Evolutionary conservation across 2,888 invertebrate genomes (phyloP).

Genomic region (Spilarctia lutea): DNA sequence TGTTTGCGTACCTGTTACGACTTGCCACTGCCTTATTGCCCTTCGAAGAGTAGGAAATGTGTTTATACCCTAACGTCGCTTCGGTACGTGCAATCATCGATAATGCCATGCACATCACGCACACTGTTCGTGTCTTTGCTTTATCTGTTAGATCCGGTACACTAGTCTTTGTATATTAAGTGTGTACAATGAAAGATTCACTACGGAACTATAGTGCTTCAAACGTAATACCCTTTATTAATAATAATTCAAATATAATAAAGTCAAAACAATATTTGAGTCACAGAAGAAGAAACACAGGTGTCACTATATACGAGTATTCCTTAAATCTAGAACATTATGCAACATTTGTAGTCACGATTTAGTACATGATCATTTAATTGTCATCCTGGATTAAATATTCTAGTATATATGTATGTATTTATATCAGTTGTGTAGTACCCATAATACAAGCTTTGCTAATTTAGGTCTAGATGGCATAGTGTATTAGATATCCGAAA

Average conservation of each 20-base stretch:
- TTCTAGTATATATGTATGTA: no score
- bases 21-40: slow-evolving; percentile 11
- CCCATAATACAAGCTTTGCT: no score
- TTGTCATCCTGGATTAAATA: background rate
- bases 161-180: slow-evolving; percentile 57
- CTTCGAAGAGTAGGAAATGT: slow-evolving; percentile 10
- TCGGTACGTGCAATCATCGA: slow-evolving; percentile 28
- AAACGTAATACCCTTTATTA: background rate
- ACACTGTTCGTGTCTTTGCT: slow-evolving; percentile 57
- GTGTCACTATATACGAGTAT: no score
- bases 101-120: slow-evolving; percentile 60
- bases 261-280: background rate
- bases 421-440: no score
- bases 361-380: background rate
- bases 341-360: background rate
- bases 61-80: background rate
- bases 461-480: no score
- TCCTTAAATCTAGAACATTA: background rate
- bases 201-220: background rate
- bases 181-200: slow-evolving; percentile 19
- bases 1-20: slow-evolving; percentile 10
- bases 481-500: no score
- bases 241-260: background rate
- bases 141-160: slow-evolving; percentile 69
- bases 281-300: background rate